Base-by-base conservation (phyloP, 2,113 vertebrate species). In the Protobothrops flavoviridis region DNA sequence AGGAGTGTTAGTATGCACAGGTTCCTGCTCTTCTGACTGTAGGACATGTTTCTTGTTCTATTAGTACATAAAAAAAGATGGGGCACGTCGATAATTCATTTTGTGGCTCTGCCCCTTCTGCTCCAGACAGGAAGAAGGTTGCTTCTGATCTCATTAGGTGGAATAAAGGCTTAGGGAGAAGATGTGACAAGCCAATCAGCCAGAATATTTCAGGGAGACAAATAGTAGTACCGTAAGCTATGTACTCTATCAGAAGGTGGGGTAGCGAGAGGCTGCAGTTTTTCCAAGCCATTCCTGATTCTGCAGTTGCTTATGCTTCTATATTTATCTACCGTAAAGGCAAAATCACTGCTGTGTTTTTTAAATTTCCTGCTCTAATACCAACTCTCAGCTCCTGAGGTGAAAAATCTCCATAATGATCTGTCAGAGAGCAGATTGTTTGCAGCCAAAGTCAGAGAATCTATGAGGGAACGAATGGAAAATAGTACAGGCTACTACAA, bases 401-500 rank as follows among this genome's bases (percentile, higher is more conserved):
- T 97, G 97, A 96, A 97, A 96, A 95, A 97, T 97, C 95, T 96
- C 95, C 5, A 92, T 96, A 97, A 85, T 95, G 97, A 97, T 96
- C 97, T 97, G 96, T 97, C 97, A 96, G 94, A 95, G 96, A 96
- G 94, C 0, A 50, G 96, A 96, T 97, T 97, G 96, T 97, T 97
- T 96, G 96, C 95, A 96, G 88, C 92, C 94, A 90, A 97, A 97
- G 93, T 95, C 0, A 93, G 94, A 93, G 95, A 96, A 97, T 95
- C 95, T 96, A 92, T 95, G 94, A 33, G 96, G 97, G 45, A 89
- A 94, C 96, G 97, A 96, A 97, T 97, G 52, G 97, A 95, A 97
- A 98, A 97, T 96, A 96, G 94, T 95, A 95, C 97, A 96, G 97
- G 97, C 96, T 97, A 94, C 92, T 88, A 93, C 95, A 97, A 90